phyloP scores from a whole-genome alignment of 1,140 invertebrate species.

The Oedothorax gibbosus region DNA sequence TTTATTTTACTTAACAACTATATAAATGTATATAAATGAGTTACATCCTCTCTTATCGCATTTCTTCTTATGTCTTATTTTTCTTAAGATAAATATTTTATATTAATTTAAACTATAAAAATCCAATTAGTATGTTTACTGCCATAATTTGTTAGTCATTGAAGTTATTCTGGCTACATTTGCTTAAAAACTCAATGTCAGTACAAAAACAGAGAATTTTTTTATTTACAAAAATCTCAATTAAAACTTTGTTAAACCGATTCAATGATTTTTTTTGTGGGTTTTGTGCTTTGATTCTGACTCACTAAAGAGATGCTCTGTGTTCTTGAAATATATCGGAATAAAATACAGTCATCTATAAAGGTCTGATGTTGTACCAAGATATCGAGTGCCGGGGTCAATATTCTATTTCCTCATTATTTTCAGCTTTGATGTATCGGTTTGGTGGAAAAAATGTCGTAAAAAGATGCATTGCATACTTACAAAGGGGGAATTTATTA shows the following conservation, averaged over 20 bases:
- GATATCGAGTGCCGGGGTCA: constrained; percentile 46
- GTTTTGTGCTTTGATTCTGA: neutral
- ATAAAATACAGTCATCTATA: constrained; percentile 43
- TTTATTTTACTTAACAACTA: too few relatives aligned
- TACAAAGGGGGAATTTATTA: neutral
- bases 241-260: neutral
- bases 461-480: constrained; percentile 21
- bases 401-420: constrained; percentile 57
- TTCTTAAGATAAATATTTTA: too few relatives aligned
- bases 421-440: constrained; percentile 47
- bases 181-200: too few relatives aligned
- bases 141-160: too few relatives aligned
- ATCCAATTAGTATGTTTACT: too few relatives aligned
- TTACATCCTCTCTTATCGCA: too few relatives aligned
- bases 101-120: too few relatives aligned
- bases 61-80: too few relatives aligned
- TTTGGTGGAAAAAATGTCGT: neutral
- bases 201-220: too few relatives aligned
- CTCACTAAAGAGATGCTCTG: constrained; percentile 29
- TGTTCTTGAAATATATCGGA: constrained; percentile 45
- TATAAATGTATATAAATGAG: too few relatives aligned
- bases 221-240: too few relatives aligned
- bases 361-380: neutral
- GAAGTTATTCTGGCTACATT: too few relatives aligned
- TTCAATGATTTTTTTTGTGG: neutral